These are phyloP conservation scores for Myotis myotis DNA, from an alignment of 2,797 vertebrate species.

Conservation along the genomic window DNA sequence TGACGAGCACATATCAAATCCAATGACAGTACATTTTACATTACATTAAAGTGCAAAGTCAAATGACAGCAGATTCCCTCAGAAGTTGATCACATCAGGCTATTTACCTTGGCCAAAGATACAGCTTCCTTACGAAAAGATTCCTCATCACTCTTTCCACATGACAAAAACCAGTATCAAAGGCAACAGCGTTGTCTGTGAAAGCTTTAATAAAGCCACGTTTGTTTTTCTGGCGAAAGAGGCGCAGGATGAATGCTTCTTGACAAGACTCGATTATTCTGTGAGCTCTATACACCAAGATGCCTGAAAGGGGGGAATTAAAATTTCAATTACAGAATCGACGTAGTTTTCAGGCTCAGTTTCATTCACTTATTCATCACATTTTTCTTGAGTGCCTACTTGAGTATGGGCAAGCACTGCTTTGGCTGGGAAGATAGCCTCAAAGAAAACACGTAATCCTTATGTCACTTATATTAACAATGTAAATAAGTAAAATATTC, in stretches of 20 bases:
- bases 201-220: conserved; percentile 98
- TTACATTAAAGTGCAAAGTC: background rate
- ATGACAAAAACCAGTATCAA: conserved; percentile 95
- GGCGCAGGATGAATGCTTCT: conserved; percentile 96
- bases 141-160: conserved; percentile 99
- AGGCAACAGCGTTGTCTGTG: conserved; percentile 94
- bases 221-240: conserved; percentile 99
- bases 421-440: background rate
- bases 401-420: background rate
- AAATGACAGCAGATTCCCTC: background rate
- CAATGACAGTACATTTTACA: background rate
- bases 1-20: background rate
- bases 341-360: background rate
- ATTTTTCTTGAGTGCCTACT: background rate
- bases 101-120: conserved; percentile 95
- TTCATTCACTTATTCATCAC: background rate
- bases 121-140: conserved; percentile 97
- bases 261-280: conserved; percentile 98
- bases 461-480: background rate
- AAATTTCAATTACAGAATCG: rapidly evolving
- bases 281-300: conserved; percentile 97
- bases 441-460: rapidly evolving
- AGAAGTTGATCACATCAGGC: background rate
- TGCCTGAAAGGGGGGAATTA: conserved; percentile 84
- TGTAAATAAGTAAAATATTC: background rate